Percentiles rank a stretch among this genome's conserved stretches.
Conservation (phyloP, 2,113 vertebrate genomes). For the Oreochromis aureus region DNA sequence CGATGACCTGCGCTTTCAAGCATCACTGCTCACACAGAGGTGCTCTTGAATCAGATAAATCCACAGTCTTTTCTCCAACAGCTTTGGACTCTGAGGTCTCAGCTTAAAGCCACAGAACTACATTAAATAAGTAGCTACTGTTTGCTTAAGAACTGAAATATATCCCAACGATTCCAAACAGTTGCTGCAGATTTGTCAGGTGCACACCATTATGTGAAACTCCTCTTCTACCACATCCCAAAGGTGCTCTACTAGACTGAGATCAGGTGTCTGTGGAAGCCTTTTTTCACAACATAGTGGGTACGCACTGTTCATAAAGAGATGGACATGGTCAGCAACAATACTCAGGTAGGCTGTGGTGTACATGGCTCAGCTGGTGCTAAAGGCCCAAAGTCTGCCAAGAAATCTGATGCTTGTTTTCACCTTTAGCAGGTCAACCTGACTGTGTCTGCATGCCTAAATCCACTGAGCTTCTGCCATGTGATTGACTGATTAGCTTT, state of each 20-base stretch:
- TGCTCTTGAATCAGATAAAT: neutral
- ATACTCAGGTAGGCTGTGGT: neutral
- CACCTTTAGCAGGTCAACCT: neutral
- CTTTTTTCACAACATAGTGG: neutral
- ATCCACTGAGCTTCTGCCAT: neutral
- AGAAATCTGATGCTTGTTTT: neutral
- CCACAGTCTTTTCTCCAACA: neutral
- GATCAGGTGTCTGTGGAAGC: neutral
- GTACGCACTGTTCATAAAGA: rapidly evolving
- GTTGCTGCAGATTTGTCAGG: neutral
- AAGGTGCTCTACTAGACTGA: neutral
- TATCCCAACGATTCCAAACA: neutral
- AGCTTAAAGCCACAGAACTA: neutral
- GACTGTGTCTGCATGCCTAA: neutral
- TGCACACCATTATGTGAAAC: neutral
- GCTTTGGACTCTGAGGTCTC: neutral
- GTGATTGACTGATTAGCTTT: neutral
- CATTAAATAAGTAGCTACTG: neutral
- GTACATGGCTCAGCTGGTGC: neutral
- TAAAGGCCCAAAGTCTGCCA: neutral
- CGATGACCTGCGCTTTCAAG: neutral
- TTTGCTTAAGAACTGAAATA: neutral
- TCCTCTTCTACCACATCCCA: neutral
- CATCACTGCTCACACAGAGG: neutral
- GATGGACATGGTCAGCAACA: neutral